Conservation (phyloP, 2,797 vertebrate species). For the Artibeus jamaicensis region DNA sequence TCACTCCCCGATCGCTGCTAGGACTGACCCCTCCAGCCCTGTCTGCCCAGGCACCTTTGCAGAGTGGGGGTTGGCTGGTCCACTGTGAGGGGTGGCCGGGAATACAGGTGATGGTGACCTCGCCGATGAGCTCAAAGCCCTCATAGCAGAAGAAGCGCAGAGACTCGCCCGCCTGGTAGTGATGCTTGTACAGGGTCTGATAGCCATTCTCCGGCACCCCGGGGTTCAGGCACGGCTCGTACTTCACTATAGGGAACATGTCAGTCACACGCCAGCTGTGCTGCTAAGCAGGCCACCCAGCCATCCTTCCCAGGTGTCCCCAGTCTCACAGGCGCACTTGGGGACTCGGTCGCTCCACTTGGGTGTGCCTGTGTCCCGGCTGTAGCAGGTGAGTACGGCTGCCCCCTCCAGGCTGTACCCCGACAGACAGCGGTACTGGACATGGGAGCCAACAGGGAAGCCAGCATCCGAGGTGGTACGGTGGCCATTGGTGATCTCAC, state of each 20-base stretch:
- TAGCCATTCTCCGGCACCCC: conserved; percentile 95
- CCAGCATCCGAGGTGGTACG: conserved; percentile 88
- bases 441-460: conserved; percentile 91
- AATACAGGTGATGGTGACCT: conserved; percentile 93
- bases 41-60: conserved; percentile 87
- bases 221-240: conserved; percentile 93
- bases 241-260: conserved; percentile 85
- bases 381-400: conserved; percentile 91
- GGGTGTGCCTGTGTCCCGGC: conserved; percentile 91
- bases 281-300: neutral
- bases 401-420: conserved; percentile 94
- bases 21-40: conserved; percentile 27
- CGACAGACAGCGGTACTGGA: conserved; percentile 93
- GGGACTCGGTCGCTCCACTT: conserved; percentile 96
- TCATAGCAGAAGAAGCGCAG: conserved; percentile 96
- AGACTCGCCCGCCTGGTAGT: conserved; percentile 94
- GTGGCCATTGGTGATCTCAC: conserved; percentile 92
- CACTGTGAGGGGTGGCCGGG: conserved; percentile 94
- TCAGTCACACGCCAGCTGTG: neutral
- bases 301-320: neutral
- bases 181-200: conserved; percentile 95
- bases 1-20: neutral
- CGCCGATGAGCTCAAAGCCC: conserved; percentile 93
- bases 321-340: conserved; percentile 93
- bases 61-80: conserved; percentile 94